A percentile compares a stretch with the other conserved stretches of the same genome.
phyloP scores from a whole-genome alignment of 2,888 invertebrate genomes.

The Luperina testacea region DNA sequence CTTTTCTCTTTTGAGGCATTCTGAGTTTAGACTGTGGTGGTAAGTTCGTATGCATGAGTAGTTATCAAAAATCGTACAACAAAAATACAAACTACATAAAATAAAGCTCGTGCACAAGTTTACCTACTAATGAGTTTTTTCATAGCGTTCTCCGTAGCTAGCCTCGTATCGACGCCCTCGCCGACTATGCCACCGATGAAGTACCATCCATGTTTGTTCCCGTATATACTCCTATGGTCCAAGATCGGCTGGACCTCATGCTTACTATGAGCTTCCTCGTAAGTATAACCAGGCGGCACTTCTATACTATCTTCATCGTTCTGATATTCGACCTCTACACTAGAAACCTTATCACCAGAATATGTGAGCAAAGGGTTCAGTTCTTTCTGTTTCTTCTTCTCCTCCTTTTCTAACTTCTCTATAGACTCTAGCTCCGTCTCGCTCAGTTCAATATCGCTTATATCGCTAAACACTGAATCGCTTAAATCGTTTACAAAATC shows the following conservation, averaged over 20 bases:
- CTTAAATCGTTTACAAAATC: conserved; percentile 91
- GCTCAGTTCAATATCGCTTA: conserved; percentile 91
- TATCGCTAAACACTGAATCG: conserved; percentile 91
- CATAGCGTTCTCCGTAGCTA: conserved; percentile 93
- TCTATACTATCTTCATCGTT: conserved; percentile 78
- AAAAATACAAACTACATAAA: conserved; percentile 62
- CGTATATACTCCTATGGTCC: conserved; percentile 91
- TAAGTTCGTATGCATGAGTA: neutral
- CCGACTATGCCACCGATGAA: conserved; percentile 96
- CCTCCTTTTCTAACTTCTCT: conserved; percentile 88
- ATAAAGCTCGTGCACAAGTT: conserved; percentile 84
- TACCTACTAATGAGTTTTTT: conserved; percentile 95
- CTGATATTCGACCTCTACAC: conserved; percentile 74
- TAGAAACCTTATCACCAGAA: conserved; percentile 76
- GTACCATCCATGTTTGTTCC: conserved; percentile 94
- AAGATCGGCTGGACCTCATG: conserved; percentile 90
- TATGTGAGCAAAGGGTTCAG: conserved; percentile 84
- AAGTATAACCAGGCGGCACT: conserved; percentile 79
- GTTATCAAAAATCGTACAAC: neutral
- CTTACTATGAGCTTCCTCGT: conserved; percentile 84
- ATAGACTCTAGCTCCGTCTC: conserved; percentile 91
- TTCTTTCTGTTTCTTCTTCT: conserved; percentile 84
- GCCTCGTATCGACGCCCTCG: conserved; percentile 90
- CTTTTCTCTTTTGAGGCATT: neutral
- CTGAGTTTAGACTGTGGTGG: neutral